Evolutionary conservation across 2,888 invertebrate species (phyloP), one percentile per base, ranked within the genome.

Genomic region (Brenthis ino): DNA sequence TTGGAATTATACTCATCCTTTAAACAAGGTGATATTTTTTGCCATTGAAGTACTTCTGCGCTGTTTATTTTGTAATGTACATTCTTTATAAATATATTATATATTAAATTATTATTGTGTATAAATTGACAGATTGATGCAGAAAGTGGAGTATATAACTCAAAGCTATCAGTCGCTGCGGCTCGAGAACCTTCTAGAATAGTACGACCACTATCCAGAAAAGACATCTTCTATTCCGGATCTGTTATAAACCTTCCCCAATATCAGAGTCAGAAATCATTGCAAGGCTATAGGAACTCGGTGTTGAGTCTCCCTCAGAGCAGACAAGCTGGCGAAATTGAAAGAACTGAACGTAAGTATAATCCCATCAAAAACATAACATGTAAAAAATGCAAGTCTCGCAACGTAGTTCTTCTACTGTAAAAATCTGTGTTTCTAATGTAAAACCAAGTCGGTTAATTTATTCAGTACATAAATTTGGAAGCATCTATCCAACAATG

Each of bases 151-250:
- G 89, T 92, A 83, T 96, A 94, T 76, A 95, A 95, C 70, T 96
- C 96, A 0, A 96, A 96, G 82, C 82, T 95, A 69, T 96, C 95
- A 0, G 88, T 95, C 0, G 87, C 95, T 0, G 87, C 84, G 0
- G 78, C 83, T 0, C 78, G 74, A 33, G 91, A 89, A 67, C 83
- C 86, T 0, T 86, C 94, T 0, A 93, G 95, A 75, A 97, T 97
- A 93, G 96, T 97, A 16, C 95, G 98, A 20, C 99, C 99, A 3
- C 90, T 99, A 90, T 98, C 98, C 8, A 94, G 98, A 65, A 98
- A 98, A 83, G 99, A 99, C 89, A 99, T 99, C 81, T 99, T 99
- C 94, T 99, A 99, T 90, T 98, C 98, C 3, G 99, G 99, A 47
- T 98, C 98, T 58, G 97, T 99, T 33, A 94, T 96, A 72, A 97